Conservation (phyloP, 2,113 vertebrate genomes). For the Cricetomys ansorgei region DNA sequence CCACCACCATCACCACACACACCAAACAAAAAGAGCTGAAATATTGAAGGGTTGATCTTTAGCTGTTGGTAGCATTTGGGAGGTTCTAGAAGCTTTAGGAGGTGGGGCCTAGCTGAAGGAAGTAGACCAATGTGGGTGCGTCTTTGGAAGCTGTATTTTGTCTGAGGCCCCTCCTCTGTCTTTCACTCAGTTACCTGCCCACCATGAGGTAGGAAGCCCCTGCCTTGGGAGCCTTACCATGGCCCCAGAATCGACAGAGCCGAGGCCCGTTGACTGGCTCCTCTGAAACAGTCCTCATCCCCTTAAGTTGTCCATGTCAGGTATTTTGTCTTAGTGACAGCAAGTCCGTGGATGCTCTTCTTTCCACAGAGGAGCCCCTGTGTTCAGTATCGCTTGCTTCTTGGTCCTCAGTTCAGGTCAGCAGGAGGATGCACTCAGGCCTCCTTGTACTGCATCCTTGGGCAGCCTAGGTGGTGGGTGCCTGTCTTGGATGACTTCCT, state of each 20-base stretch:
- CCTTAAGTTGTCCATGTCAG: neutral
- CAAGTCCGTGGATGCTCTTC: neutral
- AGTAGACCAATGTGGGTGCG: too few relatives aligned
- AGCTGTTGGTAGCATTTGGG: neutral
- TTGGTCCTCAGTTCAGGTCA: neutral
- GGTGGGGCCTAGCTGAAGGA: neutral
- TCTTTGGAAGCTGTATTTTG: neutral
- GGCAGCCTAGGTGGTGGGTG: rapidly evolving
- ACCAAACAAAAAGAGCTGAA: neutral
- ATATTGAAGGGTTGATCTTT: neutral
- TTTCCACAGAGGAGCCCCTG: neutral
- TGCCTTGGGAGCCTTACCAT: neutral
- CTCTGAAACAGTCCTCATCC: neutral
- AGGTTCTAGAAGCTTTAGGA: neutral
- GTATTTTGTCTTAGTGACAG: neutral
- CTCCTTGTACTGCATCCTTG: rapidly evolving
- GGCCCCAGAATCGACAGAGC: neutral
- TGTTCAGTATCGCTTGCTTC: rapidly evolving
- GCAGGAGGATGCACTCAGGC: rapidly evolving
- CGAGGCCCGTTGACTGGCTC: neutral
- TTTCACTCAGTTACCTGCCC: neutral
- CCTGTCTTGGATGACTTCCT: neutral
- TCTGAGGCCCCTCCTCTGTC: neutral
- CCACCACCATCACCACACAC: rapidly evolving
- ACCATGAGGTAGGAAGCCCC: too few relatives aligned